phyloP scores from a whole-genome alignment of 1,140 invertebrate species.

The Lepidostoma basale region DNA sequence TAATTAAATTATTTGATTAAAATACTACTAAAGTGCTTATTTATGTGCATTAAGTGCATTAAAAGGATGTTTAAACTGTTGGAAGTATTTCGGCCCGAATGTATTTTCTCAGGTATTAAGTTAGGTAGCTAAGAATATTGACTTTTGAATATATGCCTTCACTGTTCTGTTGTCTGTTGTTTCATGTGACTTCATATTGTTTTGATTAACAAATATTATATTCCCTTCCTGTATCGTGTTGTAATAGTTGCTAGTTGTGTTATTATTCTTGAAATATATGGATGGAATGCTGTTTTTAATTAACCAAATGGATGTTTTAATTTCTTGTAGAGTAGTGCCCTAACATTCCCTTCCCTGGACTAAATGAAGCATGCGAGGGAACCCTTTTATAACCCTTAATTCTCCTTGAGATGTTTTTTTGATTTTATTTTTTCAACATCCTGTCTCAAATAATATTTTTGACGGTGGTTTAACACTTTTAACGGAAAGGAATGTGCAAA shows the following conservation, averaged over 20 bases:
- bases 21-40: no score
- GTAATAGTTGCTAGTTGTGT: conserved; percentile 30
- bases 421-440: no score
- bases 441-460: no score
- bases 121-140: not conserved
- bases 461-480: no score
- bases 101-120: not conserved
- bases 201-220: not conserved
- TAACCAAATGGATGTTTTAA: conserved; percentile 39
- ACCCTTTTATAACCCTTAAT: no score
- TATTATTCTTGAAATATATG: conserved; percentile 38
- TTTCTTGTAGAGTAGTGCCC: conserved; percentile 33
- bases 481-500: no score
- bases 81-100: no score
- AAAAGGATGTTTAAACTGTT: no score
- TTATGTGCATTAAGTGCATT: no score
- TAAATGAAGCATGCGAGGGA: conserved; percentile 24
- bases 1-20: no score
- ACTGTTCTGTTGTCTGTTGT: not conserved
- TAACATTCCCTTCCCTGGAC: conserved; percentile 23
- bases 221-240: not conserved
- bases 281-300: conserved; percentile 39
- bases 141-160: not conserved
- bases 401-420: no score
- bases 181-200: not conserved